Base-by-base conservation (phyloP, 2,113 vertebrate species). In the Ploceus nigricollis region DNA sequence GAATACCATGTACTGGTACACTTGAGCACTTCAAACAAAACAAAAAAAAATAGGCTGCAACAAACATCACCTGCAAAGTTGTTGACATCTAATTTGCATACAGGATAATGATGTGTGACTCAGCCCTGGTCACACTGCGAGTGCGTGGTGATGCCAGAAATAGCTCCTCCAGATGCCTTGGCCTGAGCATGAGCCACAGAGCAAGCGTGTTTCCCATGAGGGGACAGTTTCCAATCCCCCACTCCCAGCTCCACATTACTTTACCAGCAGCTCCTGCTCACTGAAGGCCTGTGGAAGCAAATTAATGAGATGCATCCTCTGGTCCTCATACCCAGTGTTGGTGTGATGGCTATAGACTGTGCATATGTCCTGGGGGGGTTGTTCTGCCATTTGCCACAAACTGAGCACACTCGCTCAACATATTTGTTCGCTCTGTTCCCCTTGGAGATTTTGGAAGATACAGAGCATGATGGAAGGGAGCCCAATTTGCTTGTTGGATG, bases 1-100 rank as follows among this genome's bases (percentile, higher is more conserved):
- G 28, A 68, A 48, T 19, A 76, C 53, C 77, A 56, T 7, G 9
- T 35, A 20, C 5, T 53, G 10, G 13, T 60, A 37, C 28, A 23
- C 37, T 56, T 54, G 27, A 76, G 44, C 18, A 27, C 40, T 76
- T 85, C 3, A 24, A 42, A 48, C 39, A 40, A 60, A 31, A 24
- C 28, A 45, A 56, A 54, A 33, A 40, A 51, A 78, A 51, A 17
- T 0, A 60, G 39, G 9, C 65, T 50, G 57, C 66, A 76, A 87
- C 70, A 94, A 93, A 54, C 85, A 93, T 94, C 95, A 95, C 94
- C 95, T 93, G 94, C 82, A 31, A 88, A 56, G 47, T 58, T 93
- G 92, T 77, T 88, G 78, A 50, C 47, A 20, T 58, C 30, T 76
- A 27, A 85, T 96, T 96, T 95, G 77, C 95, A 86, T 85, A 82